Percentiles rank a stretch among this genome's conserved stretches.
These are phyloP conservation scores for Erebia palarica DNA, from an alignment of 2,888 invertebrate species.

Conservation along the genomic window DNA sequence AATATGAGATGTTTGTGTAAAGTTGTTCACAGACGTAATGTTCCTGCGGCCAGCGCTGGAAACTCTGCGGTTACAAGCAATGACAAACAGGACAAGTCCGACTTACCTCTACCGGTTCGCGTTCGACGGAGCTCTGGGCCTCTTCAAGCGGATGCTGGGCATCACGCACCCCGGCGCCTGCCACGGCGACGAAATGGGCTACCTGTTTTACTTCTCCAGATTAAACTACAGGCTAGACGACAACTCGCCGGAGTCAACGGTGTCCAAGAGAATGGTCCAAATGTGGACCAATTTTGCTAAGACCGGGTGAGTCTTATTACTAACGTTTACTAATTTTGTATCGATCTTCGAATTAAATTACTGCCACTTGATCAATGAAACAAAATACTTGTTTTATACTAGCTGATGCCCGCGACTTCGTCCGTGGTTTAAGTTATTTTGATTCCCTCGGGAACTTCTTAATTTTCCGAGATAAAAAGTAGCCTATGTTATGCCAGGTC, in stretches of 20 bases:
- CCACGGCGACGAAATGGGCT: constrained; percentile 85
- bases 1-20: constrained; percentile 26
- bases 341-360: too few species aligned
- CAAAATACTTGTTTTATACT: too few species aligned
- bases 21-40: constrained; percentile 85
- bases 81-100: constrained; percentile 72
- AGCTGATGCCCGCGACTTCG: too few species aligned
- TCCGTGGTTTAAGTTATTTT: too few species aligned
- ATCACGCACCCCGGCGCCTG: constrained; percentile 83
- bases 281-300: constrained; percentile 86
- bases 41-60: constrained; percentile 82
- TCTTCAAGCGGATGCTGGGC: constrained; percentile 84
- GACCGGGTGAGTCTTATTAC: constrained; percentile 74
- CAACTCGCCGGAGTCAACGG: constrained; percentile 80
- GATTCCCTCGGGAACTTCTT: too few species aligned
- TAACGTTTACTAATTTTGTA: too few species aligned
- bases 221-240: constrained; percentile 83
- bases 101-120: constrained; percentile 84
- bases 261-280: constrained; percentile 83
- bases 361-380: too few species aligned
- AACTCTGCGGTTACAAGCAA: constrained; percentile 71
- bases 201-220: constrained; percentile 84
- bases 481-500: too few species aligned
- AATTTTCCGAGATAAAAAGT: too few species aligned
- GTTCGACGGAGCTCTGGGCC: constrained; percentile 84